phyloP scores from a whole-genome alignment of 2,888 invertebrate species.

The Aporophyla nigra region DNA sequence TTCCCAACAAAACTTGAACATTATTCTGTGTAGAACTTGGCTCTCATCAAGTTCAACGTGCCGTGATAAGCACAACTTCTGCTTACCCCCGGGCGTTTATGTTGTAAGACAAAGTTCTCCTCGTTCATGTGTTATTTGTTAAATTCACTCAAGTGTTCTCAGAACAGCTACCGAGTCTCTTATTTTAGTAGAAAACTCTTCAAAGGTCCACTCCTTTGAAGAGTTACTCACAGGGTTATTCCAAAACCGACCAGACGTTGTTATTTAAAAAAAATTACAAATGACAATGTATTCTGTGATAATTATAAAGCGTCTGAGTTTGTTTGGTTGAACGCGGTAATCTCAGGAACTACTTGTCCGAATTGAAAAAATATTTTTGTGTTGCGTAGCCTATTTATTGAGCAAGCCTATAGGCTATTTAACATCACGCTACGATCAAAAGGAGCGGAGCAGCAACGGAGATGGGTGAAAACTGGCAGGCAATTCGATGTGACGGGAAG shows the following conservation, averaged over 20 bases:
- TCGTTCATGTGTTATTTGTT: constrained; percentile 5
- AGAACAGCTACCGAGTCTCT: neutral
- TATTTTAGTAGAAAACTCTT: constrained; percentile 3
- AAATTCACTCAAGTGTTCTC: constrained; percentile 13
- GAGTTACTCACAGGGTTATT: neutral
- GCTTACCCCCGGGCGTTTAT: constrained; percentile 23
- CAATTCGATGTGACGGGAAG: no score
- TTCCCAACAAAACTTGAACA: constrained; percentile 26
- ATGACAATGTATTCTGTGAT: no score
- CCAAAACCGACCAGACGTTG: neutral
- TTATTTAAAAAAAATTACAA: neutral
- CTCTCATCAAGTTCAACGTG: constrained; percentile 22
- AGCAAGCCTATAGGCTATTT: no score
- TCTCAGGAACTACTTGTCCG: no score
- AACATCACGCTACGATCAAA: no score
- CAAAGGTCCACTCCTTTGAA: no score
- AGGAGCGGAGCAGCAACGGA: no score
- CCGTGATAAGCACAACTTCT: constrained; percentile 15
- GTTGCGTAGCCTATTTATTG: no score
- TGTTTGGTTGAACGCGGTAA: no score
- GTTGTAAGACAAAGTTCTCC: constrained; percentile 3
- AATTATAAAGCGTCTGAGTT: no score
- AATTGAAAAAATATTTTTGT: no score
- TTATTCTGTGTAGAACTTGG: constrained; percentile 27
- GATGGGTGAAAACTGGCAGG: no score